Conservation (phyloP, 2,797 vertebrate genomes). For the Enteromius afrohamiltoni region DNA sequence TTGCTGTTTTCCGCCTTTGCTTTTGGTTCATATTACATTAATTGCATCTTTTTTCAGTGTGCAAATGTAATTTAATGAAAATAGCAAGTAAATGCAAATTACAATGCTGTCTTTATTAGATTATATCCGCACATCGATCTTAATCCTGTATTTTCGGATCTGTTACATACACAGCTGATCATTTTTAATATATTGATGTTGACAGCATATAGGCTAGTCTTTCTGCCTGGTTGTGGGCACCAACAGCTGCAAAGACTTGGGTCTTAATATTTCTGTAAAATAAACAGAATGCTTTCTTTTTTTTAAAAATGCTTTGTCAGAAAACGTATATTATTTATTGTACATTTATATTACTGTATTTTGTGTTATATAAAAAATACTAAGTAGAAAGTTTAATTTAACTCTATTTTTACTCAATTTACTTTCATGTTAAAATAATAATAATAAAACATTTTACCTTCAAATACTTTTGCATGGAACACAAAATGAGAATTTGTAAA, state of each 20-base stretch:
- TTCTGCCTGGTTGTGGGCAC: background rate
- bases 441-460: background rate
- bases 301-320: no score
- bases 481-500: background rate
- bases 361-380: background rate
- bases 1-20: background rate
- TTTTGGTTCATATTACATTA: background rate
- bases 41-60: background rate
- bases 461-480: background rate
- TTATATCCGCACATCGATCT: background rate
- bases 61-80: slow-evolving; percentile 10
- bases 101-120: background rate
- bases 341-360: background rate
- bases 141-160: background rate
- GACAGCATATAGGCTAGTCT: background rate
- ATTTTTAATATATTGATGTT: background rate
- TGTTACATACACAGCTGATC: slow-evolving; percentile 5
- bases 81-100: slow-evolving; percentile 13
- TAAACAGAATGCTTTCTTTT: background rate
- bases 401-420: background rate
- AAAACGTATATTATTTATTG: background rate
- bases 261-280: background rate
- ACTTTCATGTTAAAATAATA: background rate
- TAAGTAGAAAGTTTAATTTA: background rate
- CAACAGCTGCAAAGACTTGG: background rate